Evolutionary conservation across 2,113 vertebrate genomes (phyloP).

Genomic region (Tachuris rubrigastra): DNA sequence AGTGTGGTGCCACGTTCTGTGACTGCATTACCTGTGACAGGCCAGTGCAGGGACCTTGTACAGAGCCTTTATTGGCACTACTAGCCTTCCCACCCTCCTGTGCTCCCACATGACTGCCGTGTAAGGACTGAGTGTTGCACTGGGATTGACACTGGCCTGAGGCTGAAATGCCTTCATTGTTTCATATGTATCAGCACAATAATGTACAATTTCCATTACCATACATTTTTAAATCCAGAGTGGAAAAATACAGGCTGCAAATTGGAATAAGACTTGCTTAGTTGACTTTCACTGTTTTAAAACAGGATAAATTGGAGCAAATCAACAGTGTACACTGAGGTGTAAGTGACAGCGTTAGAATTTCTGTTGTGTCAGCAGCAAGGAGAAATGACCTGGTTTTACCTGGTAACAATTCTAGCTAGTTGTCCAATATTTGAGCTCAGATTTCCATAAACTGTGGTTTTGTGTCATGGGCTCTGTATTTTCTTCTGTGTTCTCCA

Average conservation of each 20-base stretch:
- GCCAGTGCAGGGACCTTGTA: neutral
- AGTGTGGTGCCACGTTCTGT: accelerated
- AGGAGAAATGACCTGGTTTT: neutral
- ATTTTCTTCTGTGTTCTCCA: neutral
- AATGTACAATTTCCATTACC: neutral
- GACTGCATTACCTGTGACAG: neutral
- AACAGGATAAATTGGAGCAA: neutral
- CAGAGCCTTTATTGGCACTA: neutral
- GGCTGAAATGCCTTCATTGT: slow-evolving; percentile 1
- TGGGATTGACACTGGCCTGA: neutral
- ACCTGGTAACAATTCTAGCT: neutral
- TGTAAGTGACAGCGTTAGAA: neutral
- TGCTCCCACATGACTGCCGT: neutral
- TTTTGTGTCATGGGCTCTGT: neutral
- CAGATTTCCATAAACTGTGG: neutral
- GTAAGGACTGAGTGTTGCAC: neutral
- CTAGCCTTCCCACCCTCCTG: neutral
- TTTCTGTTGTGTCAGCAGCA: neutral
- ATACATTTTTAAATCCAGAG: neutral
- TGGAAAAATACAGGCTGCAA: slow-evolving; percentile 21
- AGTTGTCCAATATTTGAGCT: neutral
- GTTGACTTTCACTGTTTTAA: neutral
- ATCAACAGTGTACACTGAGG: neutral
- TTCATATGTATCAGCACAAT: neutral
- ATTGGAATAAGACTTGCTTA: neutral